A percentile compares a stretch with the other conserved stretches of the same genome.
These are phyloP conservation scores for Plectus sambesii DNA, from an alignment of 1,140 invertebrate genomes.

Conservation along the genomic window DNA sequence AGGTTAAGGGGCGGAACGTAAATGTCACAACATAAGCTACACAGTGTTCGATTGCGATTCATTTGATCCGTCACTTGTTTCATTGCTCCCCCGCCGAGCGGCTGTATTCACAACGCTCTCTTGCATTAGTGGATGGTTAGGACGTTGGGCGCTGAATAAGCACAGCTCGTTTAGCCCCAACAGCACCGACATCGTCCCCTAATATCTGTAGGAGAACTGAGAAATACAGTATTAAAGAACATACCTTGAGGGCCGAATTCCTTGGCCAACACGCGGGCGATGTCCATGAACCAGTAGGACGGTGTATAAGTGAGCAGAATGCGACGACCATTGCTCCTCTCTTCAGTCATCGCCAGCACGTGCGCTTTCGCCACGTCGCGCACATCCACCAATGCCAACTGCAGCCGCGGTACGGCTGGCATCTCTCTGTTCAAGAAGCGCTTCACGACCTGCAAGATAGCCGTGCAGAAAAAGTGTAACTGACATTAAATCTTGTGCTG, in stretches of 20 bases:
- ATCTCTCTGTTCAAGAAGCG: slow-evolving; percentile 49
- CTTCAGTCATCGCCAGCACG: slow-evolving; percentile 50
- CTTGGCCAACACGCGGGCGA: slow-evolving; percentile 47
- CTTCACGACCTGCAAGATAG: slow-evolving; percentile 44
- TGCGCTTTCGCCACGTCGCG: slow-evolving; percentile 54
- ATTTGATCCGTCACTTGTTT: no score
- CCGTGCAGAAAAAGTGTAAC: not conserved
- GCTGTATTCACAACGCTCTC: no score
- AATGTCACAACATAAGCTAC: no score
- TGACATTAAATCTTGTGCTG: slow-evolving; percentile 3
- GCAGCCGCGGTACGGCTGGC: slow-evolving; percentile 50
- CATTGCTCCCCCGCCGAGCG: no score
- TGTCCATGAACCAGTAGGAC: slow-evolving; percentile 49
- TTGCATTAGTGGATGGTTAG: no score
- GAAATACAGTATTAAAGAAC: no score
- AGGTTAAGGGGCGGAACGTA: no score
- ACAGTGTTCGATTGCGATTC: no score
- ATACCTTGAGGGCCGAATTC: slow-evolving; percentile 39
- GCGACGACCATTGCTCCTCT: slow-evolving; percentile 50
- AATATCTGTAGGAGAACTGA: no score
- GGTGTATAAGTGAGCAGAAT: slow-evolving; percentile 44
- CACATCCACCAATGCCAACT: slow-evolving; percentile 52
- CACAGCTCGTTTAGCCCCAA: no score
- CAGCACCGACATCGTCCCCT: no score
- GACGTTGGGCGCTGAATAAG: no score